Conservation (phyloP, 2,113 vertebrate species). For the Boulengeromyrus knoepffleri region DNA sequence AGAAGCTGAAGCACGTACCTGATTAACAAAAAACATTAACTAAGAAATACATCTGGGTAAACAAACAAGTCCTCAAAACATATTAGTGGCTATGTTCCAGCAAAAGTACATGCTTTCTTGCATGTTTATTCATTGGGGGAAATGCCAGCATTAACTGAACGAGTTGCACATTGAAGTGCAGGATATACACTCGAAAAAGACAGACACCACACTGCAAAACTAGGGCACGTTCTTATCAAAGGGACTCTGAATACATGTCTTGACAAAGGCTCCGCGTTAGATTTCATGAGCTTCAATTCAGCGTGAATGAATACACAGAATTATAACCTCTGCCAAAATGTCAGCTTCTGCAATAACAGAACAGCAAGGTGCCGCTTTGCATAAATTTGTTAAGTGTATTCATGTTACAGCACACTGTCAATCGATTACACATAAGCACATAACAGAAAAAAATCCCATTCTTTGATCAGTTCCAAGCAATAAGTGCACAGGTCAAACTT, state of each 20-base stretch:
- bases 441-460: not conserved
- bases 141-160: not conserved
- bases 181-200: not conserved
- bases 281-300: not conserved
- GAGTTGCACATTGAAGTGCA: not conserved
- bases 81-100: not conserved
- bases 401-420: not conserved
- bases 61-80: not conserved
- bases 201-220: not conserved
- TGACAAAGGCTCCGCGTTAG: not conserved
- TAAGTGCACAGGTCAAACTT: not conserved
- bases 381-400: not conserved
- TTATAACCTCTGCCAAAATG: not conserved
- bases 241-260: not conserved
- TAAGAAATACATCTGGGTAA: not conserved
- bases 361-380: not conserved
- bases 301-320: not conserved
- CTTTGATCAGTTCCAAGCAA: not conserved
- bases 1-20: not conserved
- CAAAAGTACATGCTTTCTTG: not conserved
- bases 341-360: not conserved
- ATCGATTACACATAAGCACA: not conserved
- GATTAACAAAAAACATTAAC: not conserved
- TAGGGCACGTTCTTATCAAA: not conserved
- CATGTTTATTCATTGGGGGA: not conserved